Base-by-base conservation (phyloP, 2,797 vertebrate genomes). In the Parotocinclus haroldoi region DNA sequence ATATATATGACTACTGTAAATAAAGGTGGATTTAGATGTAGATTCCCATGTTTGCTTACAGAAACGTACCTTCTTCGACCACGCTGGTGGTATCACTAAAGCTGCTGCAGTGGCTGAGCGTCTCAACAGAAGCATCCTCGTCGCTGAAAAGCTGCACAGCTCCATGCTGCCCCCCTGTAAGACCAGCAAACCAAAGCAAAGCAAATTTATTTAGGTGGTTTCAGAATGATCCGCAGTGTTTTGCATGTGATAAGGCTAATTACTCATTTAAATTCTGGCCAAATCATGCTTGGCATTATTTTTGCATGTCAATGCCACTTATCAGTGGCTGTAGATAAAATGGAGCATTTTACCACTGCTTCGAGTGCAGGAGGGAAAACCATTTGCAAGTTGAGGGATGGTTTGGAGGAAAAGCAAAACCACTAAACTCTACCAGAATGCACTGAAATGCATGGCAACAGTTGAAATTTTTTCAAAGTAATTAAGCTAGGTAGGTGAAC, bases 31-130 rank as follows among this genome's bases (percentile, higher is more conserved):
- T n/a, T n/a, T n/a, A n/a, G n/a, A n/a, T n/a, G n/a, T n/a, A n/a
- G 13, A 50, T 9, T n/a, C 8, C 7, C 14, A 8, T 14, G n/a
- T 14, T 4, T 16, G 8, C 16, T 12, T 54, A 36, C 3, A 14
- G 36, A 17, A 50, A 52, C 51, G 65, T 17, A 69, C 95, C 95
- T 81, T 98, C 97, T 58, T 98, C 97, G 17, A 89, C 92, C 71
- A 92, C 91, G 83, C 95, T 98, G 81, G 89, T 85, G 73, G 85
- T 79, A 66, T 99, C 97, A 65, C 96, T 99, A 81, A 92, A 94
- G 78, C 95, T 96, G 90, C 96, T 98, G 89, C 95, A 97, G 83
- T 95, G 95, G 85, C 96, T 99, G 92, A 98, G 94, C 59, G 95
- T 98, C 89, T 99, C 97, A 72, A 97, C 89, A 7, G 96, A 99